phyloP scores from a whole-genome alignment of 2,113 vertebrate genomes.

The Oryzias woworae region DNA sequence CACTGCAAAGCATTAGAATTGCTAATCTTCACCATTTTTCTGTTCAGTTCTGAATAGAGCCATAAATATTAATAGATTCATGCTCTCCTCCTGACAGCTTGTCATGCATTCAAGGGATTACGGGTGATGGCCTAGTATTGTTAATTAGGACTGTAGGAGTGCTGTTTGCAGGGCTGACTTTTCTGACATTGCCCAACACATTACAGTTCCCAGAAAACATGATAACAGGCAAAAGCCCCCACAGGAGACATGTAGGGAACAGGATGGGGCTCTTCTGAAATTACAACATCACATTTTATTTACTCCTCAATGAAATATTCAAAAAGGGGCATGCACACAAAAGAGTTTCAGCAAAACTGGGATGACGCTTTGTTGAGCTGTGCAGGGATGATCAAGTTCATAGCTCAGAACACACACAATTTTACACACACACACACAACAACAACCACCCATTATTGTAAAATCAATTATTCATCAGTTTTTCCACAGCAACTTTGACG shows the following conservation, averaged over 20 bases:
- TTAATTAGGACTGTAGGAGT: slow-evolving; percentile 59
- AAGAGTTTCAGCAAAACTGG: background rate
- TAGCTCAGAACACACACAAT: background rate
- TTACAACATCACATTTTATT: slow-evolving; percentile 5
- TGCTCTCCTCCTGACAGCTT: slow-evolving; percentile 39
- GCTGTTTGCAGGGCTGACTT: slow-evolving; percentile 52
- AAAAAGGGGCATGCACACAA: background rate
- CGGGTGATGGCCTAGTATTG: slow-evolving; percentile 46
- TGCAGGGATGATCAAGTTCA: slow-evolving; percentile 8
- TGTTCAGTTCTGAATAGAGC: slow-evolving; percentile 53
- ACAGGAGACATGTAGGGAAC: background rate
- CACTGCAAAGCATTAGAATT: slow-evolving; percentile 65
- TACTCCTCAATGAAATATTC: slow-evolving; percentile 8
- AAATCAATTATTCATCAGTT: slow-evolving; percentile 69
- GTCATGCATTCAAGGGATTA: slow-evolving; percentile 46
- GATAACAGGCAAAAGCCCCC: background rate
- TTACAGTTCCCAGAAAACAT: slow-evolving; percentile 8
- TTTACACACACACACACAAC: slow-evolving; percentile 5
- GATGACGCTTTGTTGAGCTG: slow-evolving; percentile 1
- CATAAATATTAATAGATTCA: slow-evolving; percentile 70
- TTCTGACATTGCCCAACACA: slow-evolving; percentile 18
- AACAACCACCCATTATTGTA: slow-evolving; percentile 55
- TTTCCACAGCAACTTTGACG: slow-evolving; percentile 54
- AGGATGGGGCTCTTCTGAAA: slow-evolving; percentile 13
- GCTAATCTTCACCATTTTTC: slow-evolving; percentile 59